Base-by-base conservation (phyloP, 2,113 vertebrate species). In the Australoheros scitulus region DNA sequence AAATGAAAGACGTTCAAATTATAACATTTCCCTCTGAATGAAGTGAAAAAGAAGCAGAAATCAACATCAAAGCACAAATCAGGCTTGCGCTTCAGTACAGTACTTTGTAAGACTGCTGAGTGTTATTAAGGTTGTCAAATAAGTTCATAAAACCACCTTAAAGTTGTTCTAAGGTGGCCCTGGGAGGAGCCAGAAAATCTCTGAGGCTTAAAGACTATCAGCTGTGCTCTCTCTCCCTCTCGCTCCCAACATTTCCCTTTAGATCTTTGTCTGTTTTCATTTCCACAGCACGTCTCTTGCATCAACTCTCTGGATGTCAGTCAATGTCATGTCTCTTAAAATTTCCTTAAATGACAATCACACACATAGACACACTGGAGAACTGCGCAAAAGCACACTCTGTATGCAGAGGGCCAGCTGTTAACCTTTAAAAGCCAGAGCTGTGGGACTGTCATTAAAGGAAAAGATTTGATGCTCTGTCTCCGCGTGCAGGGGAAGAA, bases 261-360 rank as follows among this genome's bases (percentile, higher is more conserved):
- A 65, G 70, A 56, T 74, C 76, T 59, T 63, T 52, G 22, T 36
- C 77, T 61, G 60, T 50, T 61, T 32, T 68, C 59, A 29, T 36
- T 47, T 76, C 26, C 47, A n/a, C 75, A 70, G 64, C 47, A 18
- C 15, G 0, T 57, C 55, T 77, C n/a, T 7, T 32, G 61, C 60
- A 80, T 84, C 61, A 60, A n/a, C 74, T 52, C 74, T 65, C 79
- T 70, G n/a, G 57, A 74, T 59, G 82, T 50, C 82, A 58, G 70
- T 85, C 59, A 72, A 52, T 61, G 63, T 80, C 55, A 60, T 4
- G 74, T 72, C 82, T 61, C 70, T 63, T 29, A 74, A 85, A 58
- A 72, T 86, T 55, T 81, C 80, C 60, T 6, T 7, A 81, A 76
- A 56, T 52, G 65, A 34, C 87, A 80, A 56, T 83, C 85, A 74